Evolutionary conservation across 2,113 vertebrate genomes (phyloP), one percentile per base, ranked within the genome.

Genomic region (Siphamia tubifer): DNA sequence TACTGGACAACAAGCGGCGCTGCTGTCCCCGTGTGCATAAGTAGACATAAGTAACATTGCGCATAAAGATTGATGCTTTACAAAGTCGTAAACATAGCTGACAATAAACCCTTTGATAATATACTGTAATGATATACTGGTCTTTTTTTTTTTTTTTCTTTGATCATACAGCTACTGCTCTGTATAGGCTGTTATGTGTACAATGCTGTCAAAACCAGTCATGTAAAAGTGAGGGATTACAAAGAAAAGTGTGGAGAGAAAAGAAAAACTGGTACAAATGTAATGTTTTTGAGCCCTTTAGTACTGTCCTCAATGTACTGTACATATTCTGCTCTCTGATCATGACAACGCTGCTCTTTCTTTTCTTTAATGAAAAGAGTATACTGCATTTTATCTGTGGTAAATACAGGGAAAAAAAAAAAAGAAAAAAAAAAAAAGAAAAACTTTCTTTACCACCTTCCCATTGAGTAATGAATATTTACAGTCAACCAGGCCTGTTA

Each of bases 281-380:
- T 39, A 56, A 45, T 45, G 65, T 42, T 79, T 83, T 82, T 82
- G 55, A 90, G 86, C 86, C 88, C 88, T 89, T 90, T 44, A 71
- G 62, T 82, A 60, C 75, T 63, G 23, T 72, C 49, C 48, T 55
- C 17, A 2, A 19, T 70, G 36, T 58, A 32, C 72, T 84, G 76
- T 81, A 73, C 75, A 83, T 34, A 7, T 58, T 35, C 40, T 16
- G n/a, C 45, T 47, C 32, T 51, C 12, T 24, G 8, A 43, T 39
- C 38, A 17, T 15, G 4, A 45, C 0, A 43, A 64, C 7, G 16
- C 38, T 45, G 34, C 44, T 70, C 67, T 56, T 47, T 71, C 52
- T 32, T 52, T 52, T 56, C 61, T 3, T 44, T 16, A 30, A 52
- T 15, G 20, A 67, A 49, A 43, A 53, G 32, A 44, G 24, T 23